These are phyloP conservation scores for Drosophila pseudotalamancana DNA, from an alignment of 2,888 invertebrate genomes.

Conservation along the genomic window DNA sequence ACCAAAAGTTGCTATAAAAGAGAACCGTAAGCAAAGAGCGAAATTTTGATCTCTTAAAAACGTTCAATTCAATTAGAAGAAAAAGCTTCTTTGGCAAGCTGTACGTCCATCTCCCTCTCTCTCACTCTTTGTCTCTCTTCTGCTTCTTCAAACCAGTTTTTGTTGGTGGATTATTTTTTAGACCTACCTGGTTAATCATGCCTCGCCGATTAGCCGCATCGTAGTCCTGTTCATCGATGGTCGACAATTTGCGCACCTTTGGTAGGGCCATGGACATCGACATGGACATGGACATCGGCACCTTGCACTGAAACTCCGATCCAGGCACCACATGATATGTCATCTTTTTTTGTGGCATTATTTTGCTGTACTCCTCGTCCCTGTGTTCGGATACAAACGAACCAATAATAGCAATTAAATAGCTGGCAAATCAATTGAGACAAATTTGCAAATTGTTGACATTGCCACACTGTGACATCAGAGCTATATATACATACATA, in stretches of 20 bases:
- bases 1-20: conserved; percentile 49
- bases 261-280: conserved; percentile 3
- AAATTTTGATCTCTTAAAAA: not conserved
- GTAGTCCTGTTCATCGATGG: conserved; percentile 73
- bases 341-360: conserved; percentile 69
- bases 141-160: not conserved
- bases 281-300: conserved; percentile 39
- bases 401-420: conserved; percentile 24
- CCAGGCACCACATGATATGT: conserved; percentile 77
- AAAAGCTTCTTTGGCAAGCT: not conserved
- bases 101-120: no score
- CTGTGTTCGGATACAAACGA: conserved; percentile 42
- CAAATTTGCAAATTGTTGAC: conserved; percentile 11
- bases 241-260: conserved; percentile 47
- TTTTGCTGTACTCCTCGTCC: conserved; percentile 80
- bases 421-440: conserved; percentile 23
- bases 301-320: conserved; percentile 66
- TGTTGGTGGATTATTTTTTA: not conserved
- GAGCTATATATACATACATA: not conserved
- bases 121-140: no score
- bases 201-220: conserved; percentile 68
- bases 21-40: not conserved
- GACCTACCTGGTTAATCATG: conserved; percentile 72
- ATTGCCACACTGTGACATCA: conserved; percentile 4
- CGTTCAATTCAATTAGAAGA: not conserved